Base-by-base conservation (phyloP, 2,888 invertebrate genomes). In the Notodonta dromedarius region DNA sequence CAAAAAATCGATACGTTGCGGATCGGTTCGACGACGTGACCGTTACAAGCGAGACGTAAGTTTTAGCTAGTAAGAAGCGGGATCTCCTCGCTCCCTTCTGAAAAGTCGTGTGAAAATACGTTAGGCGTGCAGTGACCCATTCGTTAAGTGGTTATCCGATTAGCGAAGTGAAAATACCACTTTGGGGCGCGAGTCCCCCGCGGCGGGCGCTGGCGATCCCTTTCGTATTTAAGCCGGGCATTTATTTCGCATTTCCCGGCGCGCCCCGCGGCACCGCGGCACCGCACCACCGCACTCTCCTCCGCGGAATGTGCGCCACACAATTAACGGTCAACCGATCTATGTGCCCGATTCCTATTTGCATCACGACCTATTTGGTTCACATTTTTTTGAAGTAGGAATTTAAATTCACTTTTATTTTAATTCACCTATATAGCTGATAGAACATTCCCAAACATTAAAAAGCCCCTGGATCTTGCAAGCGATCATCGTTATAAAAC, bases 111-210 rank as follows among this genome's bases (percentile, higher is more conserved):
- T 91, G 93, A 93, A 93, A 93, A 92, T 93, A 93, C 92, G 93
- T 91, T 91, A 88, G 92, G 89, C 91, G 91, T 88, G 93, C 93
- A 91, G 90, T 93, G 93, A 93, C 90, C 94, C 93, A 93, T 93
- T 93, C 93, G 93, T 92, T 91, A 93, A 93, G 93, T 92, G 93
- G 93, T 94, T 94, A 94, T 94, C 94, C 94, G 94, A 94, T 94
- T 94, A 94, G 94, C 90, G 93, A 94, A 94, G 94, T 94, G 94
- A 94, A 94, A 94, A 94, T 92, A 94, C 94, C 94, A 94, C 94
- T 94, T 94, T 94, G 83, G 93, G 92, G 93, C 89, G 89, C 87
- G 87, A 87, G 86, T 83, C 90, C 90, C 91, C 89, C 80, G 89
- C 90, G 89, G 89, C 90, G 88, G 89, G 90, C 86, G 74, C 82